These are phyloP conservation scores for Drosophila setifemur DNA, from an alignment of 1,140 invertebrate species.

Conservation along the genomic window DNA sequence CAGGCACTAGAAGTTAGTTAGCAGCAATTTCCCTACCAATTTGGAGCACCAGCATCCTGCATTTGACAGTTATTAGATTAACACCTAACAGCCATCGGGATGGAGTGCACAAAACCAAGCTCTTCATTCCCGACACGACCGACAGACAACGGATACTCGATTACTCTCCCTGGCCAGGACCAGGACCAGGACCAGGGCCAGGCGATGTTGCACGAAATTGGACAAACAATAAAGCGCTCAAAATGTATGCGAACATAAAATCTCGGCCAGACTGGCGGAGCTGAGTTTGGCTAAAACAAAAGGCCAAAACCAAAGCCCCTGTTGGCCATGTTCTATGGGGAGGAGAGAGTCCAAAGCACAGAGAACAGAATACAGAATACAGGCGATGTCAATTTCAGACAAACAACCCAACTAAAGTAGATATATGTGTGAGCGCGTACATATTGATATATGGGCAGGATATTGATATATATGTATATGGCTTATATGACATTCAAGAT, in stretches of 20 bases:
- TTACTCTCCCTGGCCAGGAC: conserved; percentile 46
- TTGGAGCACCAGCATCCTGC: conserved; percentile 59
- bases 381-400: conserved; percentile 76
- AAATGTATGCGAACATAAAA: conserved; percentile 74
- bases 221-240: conserved; percentile 78
- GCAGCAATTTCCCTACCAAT: conserved; percentile 34
- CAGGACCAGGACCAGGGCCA: too few relatives aligned
- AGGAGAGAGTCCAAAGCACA: not conserved
- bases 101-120: not conserved
- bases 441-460: conserved; percentile 63
- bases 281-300: conserved; percentile 55
- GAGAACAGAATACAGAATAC: conserved; percentile 22
- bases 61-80: conserved; percentile 80
- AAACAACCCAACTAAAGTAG: conserved; percentile 54
- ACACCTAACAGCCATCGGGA: conserved; percentile 54
- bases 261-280: conserved; percentile 54
- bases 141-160: conserved; percentile 54
- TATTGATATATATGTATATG: conserved; percentile 37
- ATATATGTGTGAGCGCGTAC: conserved; percentile 21
- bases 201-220: conserved; percentile 67
- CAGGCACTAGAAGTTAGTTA: conserved; percentile 27
- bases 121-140: conserved; percentile 22
- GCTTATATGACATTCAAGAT: conserved; percentile 58
- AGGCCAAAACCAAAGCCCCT: conserved; percentile 46
- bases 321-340: conserved; percentile 26